A percentile compares a stretch with the other conserved stretches of the same genome.
Evolutionary conservation across 1,140 invertebrate species (phyloP).

Genomic region (Drosophila miranda): DNA sequence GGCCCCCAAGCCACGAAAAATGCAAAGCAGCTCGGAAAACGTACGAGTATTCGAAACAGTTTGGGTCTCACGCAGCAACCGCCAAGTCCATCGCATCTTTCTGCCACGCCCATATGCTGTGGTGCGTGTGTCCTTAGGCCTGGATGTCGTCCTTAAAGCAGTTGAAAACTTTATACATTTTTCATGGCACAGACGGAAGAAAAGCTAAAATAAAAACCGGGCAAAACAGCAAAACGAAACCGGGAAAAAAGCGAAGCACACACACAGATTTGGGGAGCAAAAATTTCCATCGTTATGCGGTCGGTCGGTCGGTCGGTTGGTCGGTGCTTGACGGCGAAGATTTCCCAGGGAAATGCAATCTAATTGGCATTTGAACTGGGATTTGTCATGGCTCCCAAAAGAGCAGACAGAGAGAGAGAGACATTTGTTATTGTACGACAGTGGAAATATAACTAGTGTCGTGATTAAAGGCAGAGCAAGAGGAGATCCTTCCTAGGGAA

Average conservation of each 20-base stretch:
- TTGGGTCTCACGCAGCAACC: constrained; percentile 15
- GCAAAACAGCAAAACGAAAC: constrained; percentile 12
- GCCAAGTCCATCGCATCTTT: constrained; percentile 1
- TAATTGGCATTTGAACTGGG: constrained; percentile 20
- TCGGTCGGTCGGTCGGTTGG: neutral
- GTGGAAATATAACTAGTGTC: no score
- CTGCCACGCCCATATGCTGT: constrained; percentile 47
- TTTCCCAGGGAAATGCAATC: constrained; percentile 7
- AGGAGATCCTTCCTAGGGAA: neutral
- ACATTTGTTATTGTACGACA: no score
- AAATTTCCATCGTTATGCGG: constrained; percentile 2
- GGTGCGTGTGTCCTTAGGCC: constrained; percentile 39
- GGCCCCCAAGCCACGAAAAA: constrained; percentile 62
- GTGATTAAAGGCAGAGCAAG: neutral
- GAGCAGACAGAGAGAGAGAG: no score
- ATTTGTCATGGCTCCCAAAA: constrained; percentile 2
- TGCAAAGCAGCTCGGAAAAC: constrained; percentile 73
- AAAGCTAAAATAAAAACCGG: constrained; percentile 2
- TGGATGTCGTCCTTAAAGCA: constrained; percentile 2
- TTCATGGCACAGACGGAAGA: constrained; percentile 43
- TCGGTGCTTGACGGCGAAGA: neutral
- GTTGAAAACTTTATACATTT: constrained; percentile 70
- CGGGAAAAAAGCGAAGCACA: constrained; percentile 6
- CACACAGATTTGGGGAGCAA: neutral
- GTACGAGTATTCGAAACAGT: constrained; percentile 62